These are phyloP conservation scores for Euplexia lucipara DNA, from an alignment of 2,888 invertebrate species.

Conservation along the genomic window DNA sequence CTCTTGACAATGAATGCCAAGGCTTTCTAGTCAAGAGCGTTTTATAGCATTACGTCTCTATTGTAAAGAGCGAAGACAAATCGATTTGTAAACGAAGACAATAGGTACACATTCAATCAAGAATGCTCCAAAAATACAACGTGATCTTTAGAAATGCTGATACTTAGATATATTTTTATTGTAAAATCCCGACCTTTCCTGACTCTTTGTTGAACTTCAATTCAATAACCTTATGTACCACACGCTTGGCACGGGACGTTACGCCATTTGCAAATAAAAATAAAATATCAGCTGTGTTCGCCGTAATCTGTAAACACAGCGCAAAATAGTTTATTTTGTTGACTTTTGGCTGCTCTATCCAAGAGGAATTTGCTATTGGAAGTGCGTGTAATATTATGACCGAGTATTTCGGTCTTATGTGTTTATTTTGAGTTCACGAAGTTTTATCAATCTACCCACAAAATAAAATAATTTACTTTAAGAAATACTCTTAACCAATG, in stretches of 20 bases:
- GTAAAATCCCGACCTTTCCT: constrained; percentile 11
- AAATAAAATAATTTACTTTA: too few species aligned
- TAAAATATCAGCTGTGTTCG: constrained; percentile 38
- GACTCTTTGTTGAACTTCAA: constrained; percentile 37
- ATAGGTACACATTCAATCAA: neutral
- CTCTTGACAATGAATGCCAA: too few species aligned
- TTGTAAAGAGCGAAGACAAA: neutral
- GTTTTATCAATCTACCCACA: too few species aligned
- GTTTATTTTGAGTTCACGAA: neutral
- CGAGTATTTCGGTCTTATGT: constrained; percentile 16
- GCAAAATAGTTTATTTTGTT: constrained; percentile 20
- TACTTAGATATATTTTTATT: neutral
- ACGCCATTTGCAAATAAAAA: constrained; percentile 43
- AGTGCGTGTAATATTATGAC: constrained; percentile 2
- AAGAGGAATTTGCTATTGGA: constrained; percentile 9
- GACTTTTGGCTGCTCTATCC: neutral
- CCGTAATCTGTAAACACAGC: constrained; percentile 19
- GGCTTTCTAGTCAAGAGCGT: constrained; percentile 3
- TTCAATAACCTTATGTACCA: constrained; percentile 27
- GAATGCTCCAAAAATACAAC: neutral
- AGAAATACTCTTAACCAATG: too few species aligned
- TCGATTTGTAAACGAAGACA: neutral
- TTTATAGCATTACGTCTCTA: neutral
- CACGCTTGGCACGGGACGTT: constrained; percentile 11
- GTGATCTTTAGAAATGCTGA: neutral